Evolutionary conservation across 2,113 vertebrate species (phyloP).

Genomic region (Australoheros scitulus): DNA sequence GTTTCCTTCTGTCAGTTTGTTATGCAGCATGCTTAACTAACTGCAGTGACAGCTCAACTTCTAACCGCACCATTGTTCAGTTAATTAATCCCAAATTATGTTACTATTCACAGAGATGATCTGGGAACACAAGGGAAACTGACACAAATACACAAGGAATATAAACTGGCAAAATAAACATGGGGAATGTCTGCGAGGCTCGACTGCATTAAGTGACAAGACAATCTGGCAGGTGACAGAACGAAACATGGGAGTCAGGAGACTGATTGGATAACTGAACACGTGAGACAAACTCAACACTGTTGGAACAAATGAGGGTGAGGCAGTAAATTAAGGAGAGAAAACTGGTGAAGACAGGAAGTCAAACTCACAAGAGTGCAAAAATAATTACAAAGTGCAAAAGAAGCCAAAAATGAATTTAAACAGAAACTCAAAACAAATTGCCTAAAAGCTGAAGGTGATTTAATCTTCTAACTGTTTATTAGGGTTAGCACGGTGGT

Average conservation of each 20-base stretch:
- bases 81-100: not conserved
- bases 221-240: not conserved
- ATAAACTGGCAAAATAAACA: not conserved
- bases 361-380: not conserved
- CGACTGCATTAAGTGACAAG: not conserved
- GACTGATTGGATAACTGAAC: not conserved
- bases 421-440: not conserved
- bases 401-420: not conserved
- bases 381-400: not conserved
- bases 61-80: accelerated
- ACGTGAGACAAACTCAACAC: not conserved
- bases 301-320: not conserved
- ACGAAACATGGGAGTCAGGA: not conserved
- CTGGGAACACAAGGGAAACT: not conserved
- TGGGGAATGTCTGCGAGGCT: not conserved
- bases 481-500: no score
- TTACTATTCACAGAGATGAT: not conserved
- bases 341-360: not conserved
- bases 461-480: not conserved
- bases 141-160: not conserved
- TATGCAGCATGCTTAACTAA: no score
- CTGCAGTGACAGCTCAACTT: no score
- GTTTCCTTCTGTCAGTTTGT: not conserved
- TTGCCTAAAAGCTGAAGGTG: not conserved
- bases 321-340: not conserved